A percentile compares a stretch with the other conserved stretches of the same genome.
Evolutionary conservation across 2,888 invertebrate genomes (phyloP).

Genomic region (Iselma pallidipennis): DNA sequence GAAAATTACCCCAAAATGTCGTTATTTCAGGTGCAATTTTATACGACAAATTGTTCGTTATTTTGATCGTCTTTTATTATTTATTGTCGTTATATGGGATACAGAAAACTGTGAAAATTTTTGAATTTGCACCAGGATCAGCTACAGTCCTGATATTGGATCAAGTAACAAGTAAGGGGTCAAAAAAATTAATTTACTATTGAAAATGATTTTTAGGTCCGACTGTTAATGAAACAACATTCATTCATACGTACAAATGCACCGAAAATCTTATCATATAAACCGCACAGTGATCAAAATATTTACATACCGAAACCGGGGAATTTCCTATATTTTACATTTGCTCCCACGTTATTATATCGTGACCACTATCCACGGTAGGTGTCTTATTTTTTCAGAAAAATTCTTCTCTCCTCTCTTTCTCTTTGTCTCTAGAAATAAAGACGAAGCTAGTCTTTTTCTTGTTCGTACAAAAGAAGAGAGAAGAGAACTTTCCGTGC

Average conservation of each 20-base stretch:
- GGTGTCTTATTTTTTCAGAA: too few species aligned
- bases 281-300: slow-evolving; percentile 48
- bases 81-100: slow-evolving; percentile 53
- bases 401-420: too few species aligned
- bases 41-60: slow-evolving; percentile 52
- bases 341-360: slow-evolving; percentile 85
- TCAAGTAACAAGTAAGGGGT: slow-evolving; percentile 55
- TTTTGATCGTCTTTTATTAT: slow-evolving; percentile 48
- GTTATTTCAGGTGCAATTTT: slow-evolving; percentile 46
- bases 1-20: neutral
- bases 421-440: too few species aligned
- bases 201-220: slow-evolving; percentile 59
- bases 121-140: slow-evolving; percentile 61
- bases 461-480: too few species aligned
- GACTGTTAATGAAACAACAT: slow-evolving; percentile 85
- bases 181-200: slow-evolving; percentile 1
- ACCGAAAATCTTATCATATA: slow-evolving; percentile 61
- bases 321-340: slow-evolving; percentile 81
- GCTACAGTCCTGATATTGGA: slow-evolving; percentile 61
- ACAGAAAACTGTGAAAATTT: slow-evolving; percentile 47
- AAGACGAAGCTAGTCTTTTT: too few species aligned
- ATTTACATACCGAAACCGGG: slow-evolving; percentile 66
- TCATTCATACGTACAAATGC: slow-evolving; percentile 76
- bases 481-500: too few species aligned
- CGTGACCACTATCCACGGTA: slow-evolving; percentile 84